These are phyloP conservation scores for Galleria mellonella DNA, from an alignment of 1,140 invertebrate species.

Conservation along the genomic window DNA sequence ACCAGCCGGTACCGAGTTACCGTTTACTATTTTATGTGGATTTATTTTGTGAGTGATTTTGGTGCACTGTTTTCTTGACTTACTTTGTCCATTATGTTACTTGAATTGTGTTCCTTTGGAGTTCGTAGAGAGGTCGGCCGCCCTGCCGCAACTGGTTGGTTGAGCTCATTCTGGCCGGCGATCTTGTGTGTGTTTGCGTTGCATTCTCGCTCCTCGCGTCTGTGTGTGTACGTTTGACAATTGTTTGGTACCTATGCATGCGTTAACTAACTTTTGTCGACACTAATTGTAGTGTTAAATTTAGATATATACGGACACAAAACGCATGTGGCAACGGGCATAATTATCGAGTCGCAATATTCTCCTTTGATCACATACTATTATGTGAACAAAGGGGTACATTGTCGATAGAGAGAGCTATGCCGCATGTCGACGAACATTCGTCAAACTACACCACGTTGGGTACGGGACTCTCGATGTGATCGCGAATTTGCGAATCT, in stretches of 20 bases:
- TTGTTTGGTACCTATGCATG: constrained; percentile 53
- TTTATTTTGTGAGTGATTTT: constrained; percentile 3
- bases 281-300: constrained; percentile 3
- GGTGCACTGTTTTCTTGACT: neutral
- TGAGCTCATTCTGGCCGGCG: constrained; percentile 67
- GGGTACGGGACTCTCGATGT: constrained; percentile 17
- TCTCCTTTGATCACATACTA: constrained; percentile 27
- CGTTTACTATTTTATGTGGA: neutral
- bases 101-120: constrained; percentile 46
- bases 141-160: constrained; percentile 14
- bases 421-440: constrained; percentile 19
- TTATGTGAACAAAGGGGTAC: neutral
- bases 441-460: constrained; percentile 35
- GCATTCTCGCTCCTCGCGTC: constrained; percentile 44
- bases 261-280: constrained; percentile 3
- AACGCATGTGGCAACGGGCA: constrained; percentile 5
- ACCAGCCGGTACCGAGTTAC: too few relatives aligned
- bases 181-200: constrained; percentile 67
- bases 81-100: constrained; percentile 18
- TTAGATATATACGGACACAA: too few relatives aligned
- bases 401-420: neutral
- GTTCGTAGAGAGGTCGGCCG: constrained; percentile 21
- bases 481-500: constrained; percentile 20
- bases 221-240: constrained; percentile 48
- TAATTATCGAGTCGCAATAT: constrained; percentile 16